Conservation (phyloP, 2,797 vertebrate species). For the Selene dorsalis region DNA sequence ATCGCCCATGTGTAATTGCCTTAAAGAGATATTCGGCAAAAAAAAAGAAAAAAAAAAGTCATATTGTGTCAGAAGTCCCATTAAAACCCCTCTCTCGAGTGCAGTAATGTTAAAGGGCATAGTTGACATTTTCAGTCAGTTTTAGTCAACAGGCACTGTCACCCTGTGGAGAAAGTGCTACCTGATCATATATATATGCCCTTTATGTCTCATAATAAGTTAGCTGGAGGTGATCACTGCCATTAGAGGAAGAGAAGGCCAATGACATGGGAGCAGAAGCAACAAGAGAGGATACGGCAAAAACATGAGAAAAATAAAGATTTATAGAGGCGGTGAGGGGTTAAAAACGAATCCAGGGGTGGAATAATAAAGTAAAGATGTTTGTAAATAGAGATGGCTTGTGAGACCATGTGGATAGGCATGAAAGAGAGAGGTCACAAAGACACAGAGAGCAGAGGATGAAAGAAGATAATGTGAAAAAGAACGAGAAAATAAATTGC, state of each 20-base stretch:
- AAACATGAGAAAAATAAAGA: not conserved
- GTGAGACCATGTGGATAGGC: constrained; percentile 3
- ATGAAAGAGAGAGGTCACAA: constrained; percentile 21
- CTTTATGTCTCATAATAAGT: constrained; percentile 51
- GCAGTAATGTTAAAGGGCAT: constrained; percentile 42
- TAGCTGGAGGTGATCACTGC: constrained; percentile 37
- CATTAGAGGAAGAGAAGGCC: constrained; percentile 31
- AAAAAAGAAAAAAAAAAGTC: constrained; percentile 26
- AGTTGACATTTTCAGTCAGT: constrained; percentile 56
- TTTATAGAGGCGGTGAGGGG: not conserved
- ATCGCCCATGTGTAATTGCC: constrained; percentile 35
- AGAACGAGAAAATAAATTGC: constrained; percentile 27
- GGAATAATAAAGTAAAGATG: constrained; percentile 7
- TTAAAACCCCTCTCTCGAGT: constrained; percentile 19
- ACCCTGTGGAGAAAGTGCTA: constrained; percentile 39
- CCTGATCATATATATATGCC: constrained; percentile 46
- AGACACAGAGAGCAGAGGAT: not conserved
- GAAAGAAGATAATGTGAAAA: constrained; percentile 35
- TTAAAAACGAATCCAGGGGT: not conserved
- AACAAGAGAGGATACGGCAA: constrained; percentile 2
- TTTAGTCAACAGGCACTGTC: constrained; percentile 50
- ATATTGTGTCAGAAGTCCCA: constrained; percentile 23
- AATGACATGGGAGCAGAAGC: constrained; percentile 16
- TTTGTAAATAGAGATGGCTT: constrained; percentile 22
- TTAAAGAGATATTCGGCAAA: constrained; percentile 50